Evolutionary conservation across 2,888 invertebrate genomes (phyloP), one percentile per base, ranked within the genome.

Genomic region (Octodonta nipae): DNA sequence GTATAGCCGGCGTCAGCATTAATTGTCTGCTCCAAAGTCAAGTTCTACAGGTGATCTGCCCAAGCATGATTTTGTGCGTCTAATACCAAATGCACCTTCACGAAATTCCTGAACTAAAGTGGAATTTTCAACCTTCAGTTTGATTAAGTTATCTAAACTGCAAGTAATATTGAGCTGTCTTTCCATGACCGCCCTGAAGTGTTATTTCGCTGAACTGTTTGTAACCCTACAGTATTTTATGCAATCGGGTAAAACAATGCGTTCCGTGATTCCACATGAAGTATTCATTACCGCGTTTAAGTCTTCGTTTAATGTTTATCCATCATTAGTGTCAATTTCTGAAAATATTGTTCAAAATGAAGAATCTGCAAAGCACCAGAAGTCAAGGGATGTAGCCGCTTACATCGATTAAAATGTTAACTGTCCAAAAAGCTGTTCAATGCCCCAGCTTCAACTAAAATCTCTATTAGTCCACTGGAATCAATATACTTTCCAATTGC

Each of bases 401-500:
- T n/a, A n/a, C n/a, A n/a, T n/a, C n/a, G n/a, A n/a, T n/a, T n/a
- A n/a, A n/a, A n/a, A n/a, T 55, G 50, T 27, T 55, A 56, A 31
- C 55, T 41, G 12, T 47, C 45, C 4, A 56, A 36, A 35, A 55
- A 55, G 15, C 51, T 42, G 36, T 46, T 42, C 38, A 54, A 26
- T 31, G 37, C 42, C 34, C 52, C 50, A 13, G 45, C 41, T 44
- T 54, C 34, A 11, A 55, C 52, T 15, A 51, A 5, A 25, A 53
- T 46, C n/a, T 54, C 42, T 8, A 46, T 28, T 40, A 56, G 41
- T 37, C 54, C 54, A 49, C 50, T 38, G 36, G 13, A 35, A 28
- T 53, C 51, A 31, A 56, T 54, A 37, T 39, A 51, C 34, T 52
- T 54, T 27, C 54, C 54, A 27, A 56, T 40, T 1, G 50, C 52